Conservation (phyloP, 2,113 vertebrate species). For the Colossoma macropomum region DNA sequence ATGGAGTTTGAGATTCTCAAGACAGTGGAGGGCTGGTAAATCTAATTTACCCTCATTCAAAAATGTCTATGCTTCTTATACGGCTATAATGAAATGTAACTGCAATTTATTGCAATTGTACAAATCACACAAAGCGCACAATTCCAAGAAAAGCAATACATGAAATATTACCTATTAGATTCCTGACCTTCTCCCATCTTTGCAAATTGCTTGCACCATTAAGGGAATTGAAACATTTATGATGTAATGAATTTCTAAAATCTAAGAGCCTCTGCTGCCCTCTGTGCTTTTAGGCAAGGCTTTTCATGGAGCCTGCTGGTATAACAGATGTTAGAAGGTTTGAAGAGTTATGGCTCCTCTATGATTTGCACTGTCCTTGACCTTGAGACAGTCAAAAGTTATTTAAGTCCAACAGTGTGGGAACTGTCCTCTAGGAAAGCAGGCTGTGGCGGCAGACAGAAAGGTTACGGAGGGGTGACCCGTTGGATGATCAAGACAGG, state of each 20-base stretch:
- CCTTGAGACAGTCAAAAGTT: slow-evolving; percentile 16
- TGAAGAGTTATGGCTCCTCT: slow-evolving; percentile 28
- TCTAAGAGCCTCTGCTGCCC: slow-evolving; percentile 9
- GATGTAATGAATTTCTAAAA: background rate
- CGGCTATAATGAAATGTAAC: background rate
- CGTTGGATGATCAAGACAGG: background rate
- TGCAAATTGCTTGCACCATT: background rate
- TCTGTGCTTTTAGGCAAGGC: background rate
- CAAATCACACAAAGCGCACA: background rate
- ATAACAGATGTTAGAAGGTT: slow-evolving; percentile 39
- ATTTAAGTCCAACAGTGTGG: slow-evolving; percentile 38
- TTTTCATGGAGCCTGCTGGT: background rate
- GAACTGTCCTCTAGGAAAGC: slow-evolving; percentile 22
- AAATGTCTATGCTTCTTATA: background rate
- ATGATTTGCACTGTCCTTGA: slow-evolving; percentile 35
- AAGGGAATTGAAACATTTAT: background rate
- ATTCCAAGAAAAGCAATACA: background rate
- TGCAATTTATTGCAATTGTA: background rate
- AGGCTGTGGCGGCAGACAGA: background rate
- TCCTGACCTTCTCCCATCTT: background rate
- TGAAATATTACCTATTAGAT: background rate
- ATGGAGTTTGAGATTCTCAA: too few relatives aligned
- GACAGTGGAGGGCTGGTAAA: too few relatives aligned
- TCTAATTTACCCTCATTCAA: background rate
- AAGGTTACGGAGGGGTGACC: background rate